phyloP scores from a whole-genome alignment of 2,113 vertebrate species.

The Rostratula benghalensis region DNA sequence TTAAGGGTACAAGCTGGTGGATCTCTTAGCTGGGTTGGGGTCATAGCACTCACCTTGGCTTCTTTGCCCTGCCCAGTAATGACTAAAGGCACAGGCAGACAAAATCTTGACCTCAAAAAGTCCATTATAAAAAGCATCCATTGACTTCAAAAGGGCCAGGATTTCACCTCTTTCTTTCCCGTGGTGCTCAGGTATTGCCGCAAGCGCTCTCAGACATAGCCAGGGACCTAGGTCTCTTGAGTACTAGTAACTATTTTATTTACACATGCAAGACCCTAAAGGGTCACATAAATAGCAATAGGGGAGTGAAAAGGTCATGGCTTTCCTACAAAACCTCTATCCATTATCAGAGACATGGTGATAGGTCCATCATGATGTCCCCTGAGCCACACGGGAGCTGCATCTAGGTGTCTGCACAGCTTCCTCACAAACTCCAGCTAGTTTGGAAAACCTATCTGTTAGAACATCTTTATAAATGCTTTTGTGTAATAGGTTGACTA shows the following conservation, averaged over 20 bases:
- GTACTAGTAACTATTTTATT: background rate
- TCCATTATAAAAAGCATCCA: background rate
- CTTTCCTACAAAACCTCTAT: background rate
- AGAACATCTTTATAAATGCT: background rate
- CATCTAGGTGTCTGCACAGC: background rate
- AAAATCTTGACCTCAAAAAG: background rate
- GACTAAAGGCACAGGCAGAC: background rate
- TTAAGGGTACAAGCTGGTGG: background rate
- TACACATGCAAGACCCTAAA: background rate
- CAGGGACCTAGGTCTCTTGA: background rate
- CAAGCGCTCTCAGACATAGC: background rate
- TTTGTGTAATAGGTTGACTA: background rate
- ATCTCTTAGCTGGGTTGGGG: background rate
- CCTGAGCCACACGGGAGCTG: background rate
- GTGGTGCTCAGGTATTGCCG: background rate
- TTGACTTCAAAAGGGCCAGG: background rate
- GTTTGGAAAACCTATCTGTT: background rate
- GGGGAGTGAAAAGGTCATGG: background rate
- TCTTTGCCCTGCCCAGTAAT: background rate
- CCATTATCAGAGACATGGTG: accelerated
- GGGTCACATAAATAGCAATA: background rate
- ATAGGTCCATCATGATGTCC: background rate
- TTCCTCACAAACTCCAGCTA: background rate
- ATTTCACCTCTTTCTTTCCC: background rate
- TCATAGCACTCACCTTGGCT: background rate